Evolutionary conservation across 2,888 invertebrate genomes (phyloP), one percentile per base, ranked within the genome.

Genomic region (Conops quadrifasciatus): DNA sequence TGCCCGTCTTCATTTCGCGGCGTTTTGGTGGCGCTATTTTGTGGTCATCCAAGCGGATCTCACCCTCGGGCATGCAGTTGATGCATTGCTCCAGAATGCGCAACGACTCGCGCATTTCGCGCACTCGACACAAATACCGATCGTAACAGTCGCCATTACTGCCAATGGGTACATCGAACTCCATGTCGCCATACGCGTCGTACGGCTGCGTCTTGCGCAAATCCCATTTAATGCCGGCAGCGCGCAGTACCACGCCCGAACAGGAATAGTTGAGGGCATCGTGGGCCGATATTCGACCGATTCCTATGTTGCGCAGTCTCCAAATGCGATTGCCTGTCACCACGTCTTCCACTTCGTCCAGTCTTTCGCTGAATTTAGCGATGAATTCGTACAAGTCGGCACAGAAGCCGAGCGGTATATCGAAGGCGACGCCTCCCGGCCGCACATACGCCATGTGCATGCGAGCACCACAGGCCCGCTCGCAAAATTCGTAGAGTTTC

Each of bases 211-310:
- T 85, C 82, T 95, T 93, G 45, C 96, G 88, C 36, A 96, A 79
- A 83, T 96, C 96, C 94, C 95, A 96, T 84, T 94, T 94, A 49
- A 96, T 89, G 66, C 96, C 96, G 2, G 92, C 90, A 19, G 91
- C 91, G 72, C 96, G 88, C 67, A 96, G 83, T 90, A 95, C 93
- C 0, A 93, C 91, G 21, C 93, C 93, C 76, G 89, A 90, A 81
- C 78, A 93, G 4, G 94, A 94, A 77, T 88, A 88, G 80, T 91
- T 91, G 15, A 95, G 85, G 0, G 95, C 95, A 73, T 94, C 92
- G 73, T 92, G 90, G 0, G 94, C 92, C 2, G 88, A 86, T 1
- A 94, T 87, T 1, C 88, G 80, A 0, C 95, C 95, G 73, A 96
- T 91, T 74, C 90, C 93, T 73, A 91, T 89, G 5, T 91, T 92